phyloP scores from a whole-genome alignment of 2,888 invertebrate genomes.

The Nebria brevicollis region DNA sequence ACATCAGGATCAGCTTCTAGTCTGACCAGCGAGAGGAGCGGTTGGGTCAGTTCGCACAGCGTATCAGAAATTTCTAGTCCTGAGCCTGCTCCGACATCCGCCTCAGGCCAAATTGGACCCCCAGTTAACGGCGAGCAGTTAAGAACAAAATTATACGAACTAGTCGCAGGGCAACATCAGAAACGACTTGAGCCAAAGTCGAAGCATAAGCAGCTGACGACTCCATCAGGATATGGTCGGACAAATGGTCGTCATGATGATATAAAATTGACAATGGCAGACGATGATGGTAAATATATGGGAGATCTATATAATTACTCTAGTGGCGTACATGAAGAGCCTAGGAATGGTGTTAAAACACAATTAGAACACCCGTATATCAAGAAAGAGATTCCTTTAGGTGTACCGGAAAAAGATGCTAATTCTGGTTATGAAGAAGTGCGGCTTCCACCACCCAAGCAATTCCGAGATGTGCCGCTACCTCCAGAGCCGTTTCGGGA shows the following conservation, averaged over 20 bases:
- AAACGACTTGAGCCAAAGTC: slow-evolving; percentile 50
- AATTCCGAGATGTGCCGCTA: slow-evolving; percentile 83
- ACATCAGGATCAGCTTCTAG: slow-evolving; percentile 72
- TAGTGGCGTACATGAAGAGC: slow-evolving; percentile 29
- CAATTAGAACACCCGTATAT: slow-evolving; percentile 65
- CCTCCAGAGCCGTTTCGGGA: slow-evolving; percentile 72
- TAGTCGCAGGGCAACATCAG: slow-evolving; percentile 50
- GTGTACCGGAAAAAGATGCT: slow-evolving; percentile 52
- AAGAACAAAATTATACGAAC: slow-evolving; percentile 33
- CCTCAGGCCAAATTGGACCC: slow-evolving; percentile 15
- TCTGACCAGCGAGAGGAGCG: slow-evolving; percentile 82
- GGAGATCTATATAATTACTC: slow-evolving; percentile 41
- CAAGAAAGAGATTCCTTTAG: slow-evolving; percentile 63
- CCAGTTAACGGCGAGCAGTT: slow-evolving; percentile 40
- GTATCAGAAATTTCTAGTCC: slow-evolving; percentile 74
- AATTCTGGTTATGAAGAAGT: slow-evolving; percentile 37
- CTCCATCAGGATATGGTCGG: slow-evolving; percentile 31
- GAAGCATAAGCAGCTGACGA: slow-evolving; percentile 49
- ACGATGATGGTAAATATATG: slow-evolving; percentile 44
- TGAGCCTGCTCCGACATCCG: slow-evolving; percentile 57
- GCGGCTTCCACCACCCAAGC: slow-evolving; percentile 79
- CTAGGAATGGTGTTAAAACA: slow-evolving; percentile 50
- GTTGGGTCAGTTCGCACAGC: slow-evolving; percentile 85
- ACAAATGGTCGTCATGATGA: slow-evolving; percentile 35
- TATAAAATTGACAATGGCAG: slow-evolving; percentile 37